Conservation (phyloP, 2,888 invertebrate genomes). For the Sinotaia quadrata region DNA sequence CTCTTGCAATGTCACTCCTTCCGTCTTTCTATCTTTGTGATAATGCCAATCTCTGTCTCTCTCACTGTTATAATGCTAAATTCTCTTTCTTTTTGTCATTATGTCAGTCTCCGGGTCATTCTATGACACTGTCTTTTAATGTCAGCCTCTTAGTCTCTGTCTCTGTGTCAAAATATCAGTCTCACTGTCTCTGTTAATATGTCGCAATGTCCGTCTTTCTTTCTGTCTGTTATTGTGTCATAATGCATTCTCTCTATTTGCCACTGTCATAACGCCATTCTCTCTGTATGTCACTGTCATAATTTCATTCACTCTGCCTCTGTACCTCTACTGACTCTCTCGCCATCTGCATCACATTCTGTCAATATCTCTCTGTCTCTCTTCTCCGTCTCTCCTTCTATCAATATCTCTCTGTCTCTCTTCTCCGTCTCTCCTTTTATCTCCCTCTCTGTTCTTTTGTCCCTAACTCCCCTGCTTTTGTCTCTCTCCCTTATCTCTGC, state of each 20-base stretch:
- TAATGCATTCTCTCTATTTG: too few relatives aligned
- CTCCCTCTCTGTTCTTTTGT: neutral
- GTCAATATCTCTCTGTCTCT: neutral
- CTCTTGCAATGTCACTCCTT: neutral
- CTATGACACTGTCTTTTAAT: neutral
- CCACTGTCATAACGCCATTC: too few relatives aligned
- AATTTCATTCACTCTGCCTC: too few relatives aligned
- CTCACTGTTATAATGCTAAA: neutral
- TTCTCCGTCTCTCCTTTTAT: neutral
- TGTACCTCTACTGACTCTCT: too few relatives aligned
- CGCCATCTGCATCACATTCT: too few relatives aligned
- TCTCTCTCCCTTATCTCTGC: neutral
- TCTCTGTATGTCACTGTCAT: too few relatives aligned
- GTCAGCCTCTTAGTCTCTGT: neutral
- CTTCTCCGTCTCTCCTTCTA: neutral
- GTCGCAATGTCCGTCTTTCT: too few relatives aligned
- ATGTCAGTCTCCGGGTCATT: too few relatives aligned
- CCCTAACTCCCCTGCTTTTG: neutral
- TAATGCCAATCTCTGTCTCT: neutral
- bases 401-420: too few relatives aligned
- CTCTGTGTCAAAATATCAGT: neutral
- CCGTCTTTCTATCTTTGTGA: neutral
- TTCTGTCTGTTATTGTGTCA: too few relatives aligned
- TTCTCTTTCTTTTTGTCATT: slow-evolving; percentile 1
- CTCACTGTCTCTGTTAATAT: neutral